These are phyloP conservation scores for Phoxinus dragarum DNA, from an alignment of 2,797 vertebrate genomes.

Conservation along the genomic window DNA sequence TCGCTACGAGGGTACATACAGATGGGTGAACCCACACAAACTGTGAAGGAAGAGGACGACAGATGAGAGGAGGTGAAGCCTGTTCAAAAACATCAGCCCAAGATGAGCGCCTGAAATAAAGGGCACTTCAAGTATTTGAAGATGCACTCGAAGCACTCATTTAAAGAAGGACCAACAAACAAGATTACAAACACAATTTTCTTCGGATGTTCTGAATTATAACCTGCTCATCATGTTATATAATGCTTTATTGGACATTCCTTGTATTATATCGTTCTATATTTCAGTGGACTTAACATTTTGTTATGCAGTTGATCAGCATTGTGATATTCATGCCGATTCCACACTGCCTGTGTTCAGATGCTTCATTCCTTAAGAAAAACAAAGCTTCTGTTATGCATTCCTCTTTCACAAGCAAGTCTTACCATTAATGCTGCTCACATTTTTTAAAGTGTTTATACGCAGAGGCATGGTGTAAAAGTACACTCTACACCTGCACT, in stretches of 20 bases:
- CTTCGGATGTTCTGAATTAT: not conserved
- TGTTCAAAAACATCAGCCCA: not conserved
- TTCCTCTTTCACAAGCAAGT: conserved; percentile 15
- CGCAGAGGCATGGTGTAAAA: not conserved
- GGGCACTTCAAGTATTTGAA: conserved; percentile 1
- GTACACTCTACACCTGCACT: not conserved
- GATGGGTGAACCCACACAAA: conserved; percentile 92
- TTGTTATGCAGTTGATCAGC: not conserved
- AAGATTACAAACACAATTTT: not conserved
- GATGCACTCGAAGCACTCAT: conserved; percentile 18
- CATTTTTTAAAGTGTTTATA: not conserved
- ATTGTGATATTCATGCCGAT: not conserved
- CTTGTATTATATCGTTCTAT: not conserved
- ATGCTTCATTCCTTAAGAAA: conserved; percentile 8
- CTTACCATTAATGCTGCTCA: conserved; percentile 26
- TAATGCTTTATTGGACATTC: not conserved
- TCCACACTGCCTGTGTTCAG: not conserved
- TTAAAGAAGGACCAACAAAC: conserved; percentile 10
- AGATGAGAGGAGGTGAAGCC: too few relatives aligned
- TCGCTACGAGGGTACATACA: conserved; percentile 91
- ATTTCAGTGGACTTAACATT: not conserved
- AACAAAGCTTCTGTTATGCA: not conserved
- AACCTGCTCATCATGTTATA: not conserved
- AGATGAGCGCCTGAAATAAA: not conserved
- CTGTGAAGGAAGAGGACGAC: conserved; percentile 71